Base-by-base conservation (phyloP, 2,888 invertebrate species). In the Perizoma flavofasciatum region DNA sequence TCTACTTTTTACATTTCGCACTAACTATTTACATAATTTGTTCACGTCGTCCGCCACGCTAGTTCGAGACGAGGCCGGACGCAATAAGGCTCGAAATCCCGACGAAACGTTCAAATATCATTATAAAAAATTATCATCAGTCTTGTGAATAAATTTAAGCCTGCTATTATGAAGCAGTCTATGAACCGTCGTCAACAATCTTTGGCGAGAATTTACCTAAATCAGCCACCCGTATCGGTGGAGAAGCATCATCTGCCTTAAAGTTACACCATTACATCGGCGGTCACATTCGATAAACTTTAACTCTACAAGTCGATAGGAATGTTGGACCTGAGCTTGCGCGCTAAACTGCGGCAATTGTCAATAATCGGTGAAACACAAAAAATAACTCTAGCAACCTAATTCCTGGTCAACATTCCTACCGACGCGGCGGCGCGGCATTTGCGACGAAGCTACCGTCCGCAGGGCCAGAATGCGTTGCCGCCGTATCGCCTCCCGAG, bases 51-150 rank as follows among this genome's bases (percentile, higher is more conserved):
- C 66, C 66, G 70, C 59, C 64, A 41, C 53, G 53, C 59, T 44
- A 46, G 8, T 55, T 68, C 66, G 67, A 67, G 62, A 55, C 68
- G 56, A 63, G 72, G 68, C 67, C 74, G 66, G 68, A 65, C 75
- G 72, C 73, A 68, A 67, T 72, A 73, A 73, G 70, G 74, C 76
- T 72, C 72, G 72, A 72, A 63, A 69, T 66, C 64, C 65, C 71
- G 73, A 71, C 75, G 72, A 69, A 69, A 75, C 72, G 59, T 64
- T 76, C 73, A 77, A 82, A 83, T 83, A 86, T 85, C 85, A 82
- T 87, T 83, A 87, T 87, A 90, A 88, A 89, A 78, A 87, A 82
- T 61, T 79, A 83, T 82, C 82, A 88, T 91, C 91, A 91, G 91
- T 91, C 91, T 91, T 90, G 86, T 89, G 77, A 82, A 79, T 83